Evolutionary conservation across 1,140 invertebrate genomes (phyloP).

Genomic region (Ephestia elutella): DNA sequence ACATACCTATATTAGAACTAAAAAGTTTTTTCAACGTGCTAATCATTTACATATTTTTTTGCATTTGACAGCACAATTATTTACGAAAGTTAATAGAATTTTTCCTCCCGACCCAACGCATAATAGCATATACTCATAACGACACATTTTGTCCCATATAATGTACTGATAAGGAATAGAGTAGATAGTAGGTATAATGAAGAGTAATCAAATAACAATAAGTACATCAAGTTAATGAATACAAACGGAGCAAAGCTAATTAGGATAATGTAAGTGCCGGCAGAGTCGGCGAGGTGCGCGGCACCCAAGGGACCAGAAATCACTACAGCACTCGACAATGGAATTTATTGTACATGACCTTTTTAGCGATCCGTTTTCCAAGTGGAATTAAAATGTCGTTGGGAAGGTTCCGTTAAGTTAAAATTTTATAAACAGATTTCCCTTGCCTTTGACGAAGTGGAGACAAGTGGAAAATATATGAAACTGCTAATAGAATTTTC

Average conservation of each 20-base stretch:
- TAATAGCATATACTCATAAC: too few species aligned
- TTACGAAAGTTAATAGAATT: too few species aligned
- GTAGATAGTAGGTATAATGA: background rate
- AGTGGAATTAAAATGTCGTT: conserved; percentile 20
- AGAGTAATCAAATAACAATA: conserved; percentile 20
- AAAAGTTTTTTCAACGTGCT: too few species aligned
- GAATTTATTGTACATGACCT: conserved; percentile 3
- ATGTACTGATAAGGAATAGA: too few species aligned
- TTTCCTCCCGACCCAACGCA: too few species aligned
- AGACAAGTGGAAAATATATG: too few species aligned
- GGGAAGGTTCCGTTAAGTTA: conserved; percentile 11
- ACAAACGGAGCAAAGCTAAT: conserved; percentile 44
- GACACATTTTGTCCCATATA: too few species aligned
- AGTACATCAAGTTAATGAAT: conserved; percentile 30
- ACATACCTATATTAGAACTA: too few species aligned
- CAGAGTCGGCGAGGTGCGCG: conserved; percentile 38
- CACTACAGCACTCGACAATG: conserved; percentile 29
- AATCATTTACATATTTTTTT: too few species aligned
- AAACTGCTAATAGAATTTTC: too few species aligned
- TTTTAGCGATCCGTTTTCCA: background rate
- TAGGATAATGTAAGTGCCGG: conserved; percentile 49
- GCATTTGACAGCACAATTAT: too few species aligned
- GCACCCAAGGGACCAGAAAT: conserved; percentile 40
- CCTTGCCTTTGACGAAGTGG: too few species aligned
- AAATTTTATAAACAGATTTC: background rate